Base-by-base conservation (phyloP, 2,113 vertebrate species). In the Trachemys scripta region DNA sequence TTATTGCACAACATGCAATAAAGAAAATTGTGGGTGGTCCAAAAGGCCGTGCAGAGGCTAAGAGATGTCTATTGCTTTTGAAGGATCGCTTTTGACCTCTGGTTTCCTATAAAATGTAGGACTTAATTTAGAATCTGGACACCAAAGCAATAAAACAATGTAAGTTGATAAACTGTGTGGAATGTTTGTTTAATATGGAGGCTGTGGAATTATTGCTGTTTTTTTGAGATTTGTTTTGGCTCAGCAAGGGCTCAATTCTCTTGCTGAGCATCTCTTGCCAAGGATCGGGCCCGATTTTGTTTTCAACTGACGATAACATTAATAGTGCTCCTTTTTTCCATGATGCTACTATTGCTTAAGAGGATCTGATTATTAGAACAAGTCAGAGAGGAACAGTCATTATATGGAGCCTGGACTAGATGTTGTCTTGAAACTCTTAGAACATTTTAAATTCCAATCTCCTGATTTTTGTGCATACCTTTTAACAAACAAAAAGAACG, bases 21-120 rank as follows among this genome's bases (percentile, higher is more conserved):
- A 65, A 69, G 25, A 12, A 29, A 25, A n/a, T 78, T 20, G 14
- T 94, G 94, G 95, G 96, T 97, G 96, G 93, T 97, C 96, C 92
- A 85, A 42, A 87, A 29, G 31, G 35, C 84, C 51, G 45, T 65
- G 82, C 72, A 94, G 81, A 90, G 59, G 89, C 94, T 65, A 91
- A 59, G 69, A 83, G 79, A 35, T 82, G 69, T 94, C 82, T 91
- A 20, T 56, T 75, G 87, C 57, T 95, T 97, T 79, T 91, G 51
- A 76, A 89, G 84, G 82, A 84, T 78, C 24, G 51, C 93, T 93
- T 92, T 90, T 92, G 92, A 96, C 75, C 75, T 93, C 53, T 65
- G 6, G 8, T 84, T 20, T 82, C 87, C 84, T 88, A 93, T 35
- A 85, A 90, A 96, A 94, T 62, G 38, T 54, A 82, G 11, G 6